These are phyloP conservation scores for Polydrusus tereticollis DNA, from an alignment of 2,888 invertebrate genomes.

Conservation along the genomic window DNA sequence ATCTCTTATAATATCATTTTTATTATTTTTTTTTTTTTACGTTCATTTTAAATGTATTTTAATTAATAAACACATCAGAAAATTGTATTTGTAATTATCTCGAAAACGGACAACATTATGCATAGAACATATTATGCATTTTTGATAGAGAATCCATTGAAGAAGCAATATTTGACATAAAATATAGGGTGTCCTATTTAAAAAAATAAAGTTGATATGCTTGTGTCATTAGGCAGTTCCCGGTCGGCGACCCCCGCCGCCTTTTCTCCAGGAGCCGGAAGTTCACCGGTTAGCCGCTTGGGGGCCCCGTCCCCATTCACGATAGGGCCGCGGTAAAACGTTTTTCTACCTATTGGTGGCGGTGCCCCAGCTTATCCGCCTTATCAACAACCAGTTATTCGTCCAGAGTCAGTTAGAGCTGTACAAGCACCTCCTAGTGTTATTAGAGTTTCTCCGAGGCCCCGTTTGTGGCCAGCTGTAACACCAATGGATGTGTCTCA, in stretches of 20 bases:
- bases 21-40: too few species aligned
- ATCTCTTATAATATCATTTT: too few species aligned
- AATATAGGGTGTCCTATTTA: too few species aligned
- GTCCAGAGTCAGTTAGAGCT: conserved; percentile 81
- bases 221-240: conserved; percentile 94
- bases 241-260: conserved; percentile 94
- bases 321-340: conserved; percentile 83
- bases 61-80: too few species aligned
- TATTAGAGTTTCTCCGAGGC: conserved; percentile 85
- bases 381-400: conserved; percentile 65
- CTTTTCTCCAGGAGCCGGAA: conserved; percentile 80
- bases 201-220: too few species aligned
- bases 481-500: conserved; percentile 67
- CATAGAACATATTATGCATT: too few species aligned
- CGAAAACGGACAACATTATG: too few species aligned
- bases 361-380: conserved; percentile 63
- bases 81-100: too few species aligned
- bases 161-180: too few species aligned
- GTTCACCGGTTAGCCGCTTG: conserved; percentile 72
- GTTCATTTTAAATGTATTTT: too few species aligned
- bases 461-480: conserved; percentile 65
- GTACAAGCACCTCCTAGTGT: conserved; percentile 74
- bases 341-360: conserved; percentile 89
- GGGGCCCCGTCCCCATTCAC: conserved; percentile 78
- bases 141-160: too few species aligned